Percentiles rank a stretch among this genome's conserved stretches.
These are phyloP conservation scores for Drosophila malerkotliana DNA, from an alignment of 1,140 invertebrate genomes.

Conservation along the genomic window DNA sequence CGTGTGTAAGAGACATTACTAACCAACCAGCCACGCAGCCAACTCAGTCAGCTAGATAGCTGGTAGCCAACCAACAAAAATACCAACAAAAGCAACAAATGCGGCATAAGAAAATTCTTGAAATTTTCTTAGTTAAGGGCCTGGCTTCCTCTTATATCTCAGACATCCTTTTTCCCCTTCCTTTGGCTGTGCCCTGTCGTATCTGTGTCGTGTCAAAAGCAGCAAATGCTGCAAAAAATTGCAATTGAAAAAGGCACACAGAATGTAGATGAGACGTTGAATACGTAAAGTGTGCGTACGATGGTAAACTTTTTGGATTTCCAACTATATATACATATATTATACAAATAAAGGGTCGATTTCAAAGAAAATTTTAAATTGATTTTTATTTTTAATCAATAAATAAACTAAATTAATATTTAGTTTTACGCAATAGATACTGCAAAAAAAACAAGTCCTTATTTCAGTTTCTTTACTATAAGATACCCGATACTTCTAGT, in stretches of 20 bases:
- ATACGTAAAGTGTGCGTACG: slow-evolving; percentile 27
- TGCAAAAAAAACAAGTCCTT: too few relatives aligned
- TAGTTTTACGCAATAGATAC: too few relatives aligned
- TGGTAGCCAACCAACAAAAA: slow-evolving; percentile 12
- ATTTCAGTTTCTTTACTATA: too few relatives aligned
- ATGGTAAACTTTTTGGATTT: slow-evolving; percentile 15
- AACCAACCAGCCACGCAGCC: slow-evolving; percentile 31
- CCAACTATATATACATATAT: not conserved
- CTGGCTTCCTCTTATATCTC: slow-evolving; percentile 30
- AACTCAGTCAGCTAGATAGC: slow-evolving; percentile 1
- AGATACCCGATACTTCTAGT: not conserved
- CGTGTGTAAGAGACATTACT: slow-evolving; percentile 57
- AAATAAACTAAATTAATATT: too few relatives aligned
- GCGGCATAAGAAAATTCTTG: slow-evolving; percentile 44
- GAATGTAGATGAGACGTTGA: slow-evolving; percentile 23
- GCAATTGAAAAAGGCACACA: slow-evolving; percentile 53
- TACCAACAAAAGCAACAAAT: slow-evolving; percentile 17
- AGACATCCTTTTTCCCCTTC: slow-evolving; percentile 31
- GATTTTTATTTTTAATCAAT: too few relatives aligned
- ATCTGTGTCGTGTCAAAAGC: slow-evolving; percentile 67
- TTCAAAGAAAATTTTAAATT: not conserved
- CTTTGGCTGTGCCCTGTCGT: slow-evolving; percentile 5
- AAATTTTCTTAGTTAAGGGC: slow-evolving; percentile 44
- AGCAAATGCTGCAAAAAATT: slow-evolving; percentile 72
- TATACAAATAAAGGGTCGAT: not conserved